Conservation (phyloP, 2,797 vertebrate genomes). For the Notamacropus eugenii region DNA sequence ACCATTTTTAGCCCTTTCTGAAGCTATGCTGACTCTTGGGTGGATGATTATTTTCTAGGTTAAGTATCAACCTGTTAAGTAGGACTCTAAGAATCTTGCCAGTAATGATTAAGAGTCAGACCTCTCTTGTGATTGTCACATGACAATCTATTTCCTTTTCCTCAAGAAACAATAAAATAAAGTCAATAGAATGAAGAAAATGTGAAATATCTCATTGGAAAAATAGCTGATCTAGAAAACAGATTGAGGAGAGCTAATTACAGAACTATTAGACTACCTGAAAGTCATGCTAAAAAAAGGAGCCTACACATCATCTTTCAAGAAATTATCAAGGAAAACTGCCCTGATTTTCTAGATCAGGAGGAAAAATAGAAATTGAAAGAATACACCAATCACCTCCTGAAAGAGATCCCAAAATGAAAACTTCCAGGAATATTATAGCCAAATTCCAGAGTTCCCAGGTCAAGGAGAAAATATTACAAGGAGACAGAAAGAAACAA, state of each 20-base stretch:
- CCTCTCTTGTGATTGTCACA: too few relatives aligned
- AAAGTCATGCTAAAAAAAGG: neutral
- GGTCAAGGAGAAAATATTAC: neutral
- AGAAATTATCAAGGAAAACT: neutral
- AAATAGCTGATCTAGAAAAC: neutral
- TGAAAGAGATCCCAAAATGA: neutral
- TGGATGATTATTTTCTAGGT: too few relatives aligned
- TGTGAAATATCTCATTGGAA: neutral
- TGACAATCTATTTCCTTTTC: neutral
- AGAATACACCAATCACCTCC: neutral
- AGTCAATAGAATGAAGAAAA: neutral
- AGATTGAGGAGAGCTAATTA: neutral
- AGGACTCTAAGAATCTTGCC: too few relatives aligned
- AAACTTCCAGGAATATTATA: neutral
- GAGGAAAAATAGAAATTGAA: neutral
- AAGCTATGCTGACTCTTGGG: too few relatives aligned
- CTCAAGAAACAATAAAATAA: neutral
- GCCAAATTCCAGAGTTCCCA: neutral
- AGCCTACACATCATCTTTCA: neutral
- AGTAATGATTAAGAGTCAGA: too few relatives aligned
- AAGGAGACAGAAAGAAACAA: neutral
- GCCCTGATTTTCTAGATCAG: neutral
- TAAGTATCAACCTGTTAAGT: too few relatives aligned
- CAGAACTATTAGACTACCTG: neutral
- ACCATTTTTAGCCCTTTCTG: too few relatives aligned